Base-by-base conservation (phyloP, 2,113 vertebrate genomes). In the Pampusana beccarii region DNA sequence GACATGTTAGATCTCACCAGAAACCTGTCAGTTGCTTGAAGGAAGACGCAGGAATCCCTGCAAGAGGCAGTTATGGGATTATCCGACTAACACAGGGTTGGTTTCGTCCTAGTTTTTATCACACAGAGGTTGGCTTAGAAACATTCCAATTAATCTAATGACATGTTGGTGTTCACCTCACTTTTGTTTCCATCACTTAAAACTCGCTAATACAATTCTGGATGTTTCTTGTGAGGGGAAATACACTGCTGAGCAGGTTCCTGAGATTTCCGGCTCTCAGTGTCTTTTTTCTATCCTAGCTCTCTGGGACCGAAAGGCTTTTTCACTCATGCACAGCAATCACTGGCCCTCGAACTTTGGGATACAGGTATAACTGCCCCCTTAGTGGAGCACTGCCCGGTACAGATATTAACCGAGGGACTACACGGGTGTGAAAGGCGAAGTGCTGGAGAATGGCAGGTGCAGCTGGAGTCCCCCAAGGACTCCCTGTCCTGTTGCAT, bases 361-460 rank as follows among this genome's bases (percentile, higher is more conserved):
- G 42, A 26, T 33, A 20, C 16, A 50, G 44, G 5, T 33, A 4
- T 3, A 34, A 17, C 44, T 42, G 5, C 26, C 23, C 33, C 23
- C 72, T 90, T 21, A 24, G 23, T 66, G 1, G 1, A 36, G 42
- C 58, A 18, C 9, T 80, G 42, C 48, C 17, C 31, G 23, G 31
- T 38, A 11, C 17, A 57, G 36, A 20, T 51, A 7, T 7, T 36
- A 36, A 83, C 4, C 1, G 11, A 53, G 57, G 0, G 0, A 15
- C 13, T 24, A 18, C 12, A 2, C 3, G 4, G 29, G 21, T 51
- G 34, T 58, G 74, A 40, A 48, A 26, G n/a, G 33, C 29, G 21
- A 23, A 26, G 64, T 77, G n/a, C 54, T 3, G 0, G 3, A 54
- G n/a, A 64, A 38, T 19, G 31, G 28, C 34, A 29, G 17, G 25